Percentiles rank a stretch among this genome's conserved stretches.
phyloP scores from a whole-genome alignment of 2,113 vertebrate species.

The Glareola pratincola region DNA sequence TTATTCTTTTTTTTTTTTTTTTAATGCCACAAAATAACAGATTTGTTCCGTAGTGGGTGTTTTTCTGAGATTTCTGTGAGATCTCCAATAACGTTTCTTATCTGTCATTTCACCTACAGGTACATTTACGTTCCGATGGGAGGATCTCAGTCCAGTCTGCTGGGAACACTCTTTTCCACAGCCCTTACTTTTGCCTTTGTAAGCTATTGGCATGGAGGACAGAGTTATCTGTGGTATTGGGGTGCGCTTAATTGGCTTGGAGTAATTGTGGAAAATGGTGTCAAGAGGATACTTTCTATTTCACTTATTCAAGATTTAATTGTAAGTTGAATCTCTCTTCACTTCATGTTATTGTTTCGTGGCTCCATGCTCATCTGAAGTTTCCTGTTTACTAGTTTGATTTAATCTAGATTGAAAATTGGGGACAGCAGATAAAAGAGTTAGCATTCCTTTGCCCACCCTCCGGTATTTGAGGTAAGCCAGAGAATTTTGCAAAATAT shows the following conservation, averaged over 20 bases:
- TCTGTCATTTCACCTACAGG: slow-evolving; percentile 70
- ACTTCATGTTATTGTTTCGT: background rate
- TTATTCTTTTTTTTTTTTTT: background rate
- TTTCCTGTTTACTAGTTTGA: background rate
- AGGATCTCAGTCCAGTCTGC: slow-evolving; percentile 81
- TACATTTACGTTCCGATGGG: slow-evolving; percentile 94
- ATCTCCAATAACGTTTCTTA: background rate
- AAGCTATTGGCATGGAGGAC: slow-evolving; percentile 92
- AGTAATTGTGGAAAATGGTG: slow-evolving; percentile 80
- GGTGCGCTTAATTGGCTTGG: slow-evolving; percentile 91
- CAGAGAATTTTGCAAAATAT: background rate
- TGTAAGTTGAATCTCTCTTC: slow-evolving; percentile 76
- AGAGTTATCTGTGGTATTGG: slow-evolving; percentile 92
- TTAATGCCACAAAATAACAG: background rate
- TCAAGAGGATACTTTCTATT: slow-evolving; percentile 74
- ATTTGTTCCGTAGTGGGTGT: background rate
- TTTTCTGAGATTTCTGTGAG: background rate
- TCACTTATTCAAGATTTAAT: slow-evolving; percentile 68
- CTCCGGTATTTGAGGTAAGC: background rate
- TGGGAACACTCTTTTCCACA: slow-evolving; percentile 82
- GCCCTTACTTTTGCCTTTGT: slow-evolving; percentile 90
- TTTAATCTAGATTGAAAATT: background rate
- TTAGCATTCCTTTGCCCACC: background rate
- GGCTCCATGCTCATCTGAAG: background rate
- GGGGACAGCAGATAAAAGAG: background rate